Conservation (phyloP, 2,888 invertebrate genomes). For the Gari tellinella region DNA sequence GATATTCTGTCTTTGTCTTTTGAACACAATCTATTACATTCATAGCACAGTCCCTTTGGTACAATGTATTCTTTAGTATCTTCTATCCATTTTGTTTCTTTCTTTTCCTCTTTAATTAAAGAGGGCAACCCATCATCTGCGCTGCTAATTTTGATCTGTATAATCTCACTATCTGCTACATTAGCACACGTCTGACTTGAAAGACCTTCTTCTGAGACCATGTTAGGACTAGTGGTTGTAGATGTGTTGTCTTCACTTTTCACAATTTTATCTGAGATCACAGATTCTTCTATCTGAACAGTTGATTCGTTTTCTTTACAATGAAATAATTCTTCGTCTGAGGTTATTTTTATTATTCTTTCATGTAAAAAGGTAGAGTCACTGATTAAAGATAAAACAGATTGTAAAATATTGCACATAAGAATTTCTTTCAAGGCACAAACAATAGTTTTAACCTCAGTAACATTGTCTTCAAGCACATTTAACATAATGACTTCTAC, state of each 20-base stretch:
- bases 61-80: slow-evolving; percentile 41
- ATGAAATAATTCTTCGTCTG: slow-evolving; percentile 58
- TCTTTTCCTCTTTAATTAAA: no score
- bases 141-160: no score
- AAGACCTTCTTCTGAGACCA: no score
- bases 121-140: no score
- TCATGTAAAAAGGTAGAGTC: slow-evolving; percentile 74
- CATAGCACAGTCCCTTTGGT: slow-evolving; percentile 38
- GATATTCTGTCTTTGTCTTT: slow-evolving; percentile 48
- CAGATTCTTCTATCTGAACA: slow-evolving; percentile 1
- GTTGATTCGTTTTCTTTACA: slow-evolving; percentile 21
- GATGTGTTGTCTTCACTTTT: no score
- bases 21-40: slow-evolving; percentile 53
- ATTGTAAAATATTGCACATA: slow-evolving; percentile 68
- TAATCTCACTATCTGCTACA: no score
- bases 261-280: no score
- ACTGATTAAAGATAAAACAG: slow-evolving; percentile 65
- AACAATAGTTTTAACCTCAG: slow-evolving; percentile 31
- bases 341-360: slow-evolving; percentile 67
- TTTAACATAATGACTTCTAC: slow-evolving; percentile 43
- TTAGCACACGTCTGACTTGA: no score
- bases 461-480: slow-evolving; percentile 39
- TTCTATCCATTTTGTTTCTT: slow-evolving; percentile 34
- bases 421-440: slow-evolving; percentile 66
- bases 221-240: no score